Base-by-base conservation (phyloP, 1,140 invertebrate genomes). In the Caerostris extrusa region DNA sequence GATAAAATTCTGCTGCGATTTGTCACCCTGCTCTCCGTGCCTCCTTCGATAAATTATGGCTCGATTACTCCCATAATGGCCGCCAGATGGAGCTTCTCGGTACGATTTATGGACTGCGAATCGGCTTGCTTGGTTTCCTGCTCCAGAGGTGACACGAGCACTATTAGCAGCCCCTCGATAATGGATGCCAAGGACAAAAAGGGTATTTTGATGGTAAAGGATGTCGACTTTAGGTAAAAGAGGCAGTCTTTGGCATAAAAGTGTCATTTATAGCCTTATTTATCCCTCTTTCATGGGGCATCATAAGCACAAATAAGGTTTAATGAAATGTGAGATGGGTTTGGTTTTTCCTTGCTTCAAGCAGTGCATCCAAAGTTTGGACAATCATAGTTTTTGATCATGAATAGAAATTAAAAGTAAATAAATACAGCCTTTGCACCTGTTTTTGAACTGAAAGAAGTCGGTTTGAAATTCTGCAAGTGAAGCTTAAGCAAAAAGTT, bases 1-100 rank as follows among this genome's bases (percentile, higher is more conserved):
- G 87, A 89, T 89, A 89, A 61, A 89, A 50, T 50, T 53, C 61
- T 14, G 14, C 5, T 5, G 61, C 56, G 61, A 89, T 89, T 89
- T 89, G 87, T 89, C 87, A 89, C 64, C 53, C 61, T 7, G 17
- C 5, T 64, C n/a, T 64, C 61, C 10, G 10, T n/a, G 61, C 7
- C n/a, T n/a, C 14, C 55, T n/a, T 64, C 58, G 60, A 87, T 60
- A 60, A 85, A 34, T 60, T 87, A 60, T 60, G 85, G 14, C 7
- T 17, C 7, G 56, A 17, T 55, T 55, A 58, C 58, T 17, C 12
- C 7, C 85, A 14, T 57, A 57, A 85, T 57, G 53, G 82, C 57
- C 58, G 58, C 58, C 85, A 87, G 55, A 17, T 19, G 55, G 57
- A 57, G 55, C n/a, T 85, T 58, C 57, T 57, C 17, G 55, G 57